These are phyloP conservation scores for Nephrotoma appendiculata DNA, from an alignment of 2,888 invertebrate genomes.

Conservation along the genomic window DNA sequence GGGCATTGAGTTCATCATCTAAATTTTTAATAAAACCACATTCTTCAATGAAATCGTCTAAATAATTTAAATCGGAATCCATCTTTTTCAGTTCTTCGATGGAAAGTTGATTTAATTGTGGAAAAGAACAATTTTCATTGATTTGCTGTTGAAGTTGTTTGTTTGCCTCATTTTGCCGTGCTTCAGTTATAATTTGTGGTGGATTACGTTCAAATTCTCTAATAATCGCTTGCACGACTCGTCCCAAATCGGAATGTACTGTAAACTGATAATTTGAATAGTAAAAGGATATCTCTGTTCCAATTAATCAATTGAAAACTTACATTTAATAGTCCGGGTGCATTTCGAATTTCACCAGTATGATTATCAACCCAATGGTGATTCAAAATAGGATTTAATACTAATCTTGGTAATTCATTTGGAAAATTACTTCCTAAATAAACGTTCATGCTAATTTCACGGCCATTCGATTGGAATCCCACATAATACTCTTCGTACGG, in stretches of 20 bases:
- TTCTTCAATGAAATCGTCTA: slow-evolving; percentile 58
- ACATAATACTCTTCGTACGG: slow-evolving; percentile 60
- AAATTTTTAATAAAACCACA: slow-evolving; percentile 51
- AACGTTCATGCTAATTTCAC: slow-evolving; percentile 50
- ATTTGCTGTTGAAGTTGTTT: slow-evolving; percentile 6
- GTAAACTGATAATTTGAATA: slow-evolving; percentile 40
- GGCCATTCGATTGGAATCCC: slow-evolving; percentile 48
- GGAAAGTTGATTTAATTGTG: slow-evolving; percentile 30
- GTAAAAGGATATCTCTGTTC: slow-evolving; percentile 3
- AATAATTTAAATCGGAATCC: slow-evolving; percentile 50
- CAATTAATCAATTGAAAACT: slow-evolving; percentile 15
- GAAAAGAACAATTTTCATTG: slow-evolving; percentile 12
- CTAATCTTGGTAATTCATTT: slow-evolving; percentile 54
- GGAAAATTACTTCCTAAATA: slow-evolving; percentile 57
- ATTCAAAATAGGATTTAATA: slow-evolving; percentile 46
- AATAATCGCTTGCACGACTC: slow-evolving; percentile 67
- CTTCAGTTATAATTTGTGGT: slow-evolving; percentile 31
- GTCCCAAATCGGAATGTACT: slow-evolving; percentile 62
- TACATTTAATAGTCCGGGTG: slow-evolving; percentile 62
- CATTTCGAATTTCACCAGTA: slow-evolving; percentile 52
- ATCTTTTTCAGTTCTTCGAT: slow-evolving; percentile 54
- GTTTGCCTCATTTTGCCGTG: slow-evolving; percentile 8
- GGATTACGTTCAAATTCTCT: slow-evolving; percentile 59
- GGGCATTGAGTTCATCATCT: slow-evolving; percentile 52
- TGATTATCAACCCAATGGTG: slow-evolving; percentile 60